These are phyloP conservation scores for Hippoglossus stenolepis DNA, from an alignment of 2,113 vertebrate genomes.

Conservation along the genomic window DNA sequence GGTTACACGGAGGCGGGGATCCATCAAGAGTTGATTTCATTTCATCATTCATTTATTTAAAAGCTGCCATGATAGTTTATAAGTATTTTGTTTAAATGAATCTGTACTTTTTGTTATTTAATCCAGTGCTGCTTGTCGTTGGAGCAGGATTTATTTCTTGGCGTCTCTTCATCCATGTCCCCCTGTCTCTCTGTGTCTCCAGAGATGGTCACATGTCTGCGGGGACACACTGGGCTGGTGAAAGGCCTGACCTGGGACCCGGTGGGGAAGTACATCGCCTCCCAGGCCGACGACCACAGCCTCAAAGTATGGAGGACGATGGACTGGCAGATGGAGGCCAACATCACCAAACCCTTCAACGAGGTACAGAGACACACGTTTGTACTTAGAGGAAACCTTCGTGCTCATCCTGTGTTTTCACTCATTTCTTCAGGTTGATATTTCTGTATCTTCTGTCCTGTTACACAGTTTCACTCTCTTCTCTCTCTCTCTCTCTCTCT, in stretches of 20 bases:
- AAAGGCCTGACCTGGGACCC: constrained; percentile 99
- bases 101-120: neutral
- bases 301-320: constrained; percentile 97
- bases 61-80: no score
- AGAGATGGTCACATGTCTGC: constrained; percentile 95
- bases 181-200: constrained; percentile 11
- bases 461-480: neutral
- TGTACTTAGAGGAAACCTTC: neutral
- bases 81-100: no score
- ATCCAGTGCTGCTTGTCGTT: neutral
- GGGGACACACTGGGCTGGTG: constrained; percentile 95
- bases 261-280: constrained; percentile 97
- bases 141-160: neutral
- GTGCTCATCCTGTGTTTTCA: neutral
- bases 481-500: neutral
- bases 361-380: constrained; percentile 83
- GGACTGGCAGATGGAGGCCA: constrained; percentile 98
- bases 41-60: no score
- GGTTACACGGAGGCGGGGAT: no score
- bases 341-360: constrained; percentile 97
- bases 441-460: neutral
- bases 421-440: neutral
- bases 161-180: neutral
- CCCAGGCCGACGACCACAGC: constrained; percentile 96
- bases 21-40: no score